Evolutionary conservation across 2,888 invertebrate genomes (phyloP).

Genomic region (Periphyllus acericola): DNA sequence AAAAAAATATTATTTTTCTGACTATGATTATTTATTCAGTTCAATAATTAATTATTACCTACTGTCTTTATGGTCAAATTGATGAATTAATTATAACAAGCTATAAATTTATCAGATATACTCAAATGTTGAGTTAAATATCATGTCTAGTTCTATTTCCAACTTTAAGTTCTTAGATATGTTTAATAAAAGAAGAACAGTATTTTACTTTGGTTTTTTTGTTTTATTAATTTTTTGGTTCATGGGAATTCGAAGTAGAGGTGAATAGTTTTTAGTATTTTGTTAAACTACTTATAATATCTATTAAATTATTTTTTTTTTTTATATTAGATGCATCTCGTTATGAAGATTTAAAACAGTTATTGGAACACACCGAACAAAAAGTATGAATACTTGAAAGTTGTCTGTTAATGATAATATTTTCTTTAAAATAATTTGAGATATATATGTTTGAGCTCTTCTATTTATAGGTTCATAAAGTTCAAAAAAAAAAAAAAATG

Average conservation of each 20-base stretch:
- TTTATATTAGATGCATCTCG: conserved; percentile 63
- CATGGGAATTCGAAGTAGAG: conserved; percentile 62
- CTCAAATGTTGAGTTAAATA: conserved; percentile 17
- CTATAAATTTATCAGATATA: background rate
- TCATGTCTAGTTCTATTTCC: conserved; percentile 20
- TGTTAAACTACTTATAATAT: background rate
- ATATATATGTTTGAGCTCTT: no score
- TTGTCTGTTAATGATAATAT: background rate
- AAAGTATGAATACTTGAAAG: conserved; percentile 10
- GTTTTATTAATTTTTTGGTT: conserved; percentile 63
- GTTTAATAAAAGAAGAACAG: conserved; percentile 62
- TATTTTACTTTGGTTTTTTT: conserved; percentile 60
- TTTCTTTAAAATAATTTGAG: no score
- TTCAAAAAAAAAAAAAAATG: no score
- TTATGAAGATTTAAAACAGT: conserved; percentile 64
- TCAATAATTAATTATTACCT: no score
- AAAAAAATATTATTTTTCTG: no score
- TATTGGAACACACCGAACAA: conserved; percentile 62
- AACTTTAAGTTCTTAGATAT: conserved; percentile 58
- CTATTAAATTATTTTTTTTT: conserved; percentile 26
- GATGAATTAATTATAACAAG: background rate
- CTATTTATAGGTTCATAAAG: no score
- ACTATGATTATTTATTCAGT: no score
- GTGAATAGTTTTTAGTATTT: conserved; percentile 45
- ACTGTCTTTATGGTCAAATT: background rate